phyloP scores from a whole-genome alignment of 2,888 invertebrate species.

The Pachliopta kotzebuea region DNA sequence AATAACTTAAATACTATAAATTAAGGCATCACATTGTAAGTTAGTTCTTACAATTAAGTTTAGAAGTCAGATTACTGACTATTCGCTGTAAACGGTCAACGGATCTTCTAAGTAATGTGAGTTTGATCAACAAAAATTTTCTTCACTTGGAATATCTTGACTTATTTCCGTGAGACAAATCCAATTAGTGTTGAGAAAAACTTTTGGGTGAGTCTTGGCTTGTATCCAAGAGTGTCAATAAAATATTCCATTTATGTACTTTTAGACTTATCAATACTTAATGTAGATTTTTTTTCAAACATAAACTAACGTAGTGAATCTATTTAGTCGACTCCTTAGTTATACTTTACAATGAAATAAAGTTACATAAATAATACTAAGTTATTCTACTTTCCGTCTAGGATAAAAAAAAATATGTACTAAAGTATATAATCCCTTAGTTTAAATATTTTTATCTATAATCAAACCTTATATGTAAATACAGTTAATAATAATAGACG shows the following conservation, averaged over 20 bases:
- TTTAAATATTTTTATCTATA: too few relatives aligned
- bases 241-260: conserved; percentile 42
- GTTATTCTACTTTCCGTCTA: too few relatives aligned
- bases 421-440: too few relatives aligned
- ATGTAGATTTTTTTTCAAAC: conserved; percentile 43
- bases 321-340: not conserved
- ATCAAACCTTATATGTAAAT: too few relatives aligned
- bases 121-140: not conserved
- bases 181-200: conserved; percentile 68
- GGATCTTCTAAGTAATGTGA: not conserved
- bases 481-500: too few relatives aligned
- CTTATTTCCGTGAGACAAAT: conserved; percentile 52
- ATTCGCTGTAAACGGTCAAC: not conserved
- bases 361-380: too few relatives aligned
- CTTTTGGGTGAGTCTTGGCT: conserved; percentile 65
- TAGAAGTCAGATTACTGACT: not conserved
- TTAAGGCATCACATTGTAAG: not conserved
- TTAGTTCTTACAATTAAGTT: not conserved
- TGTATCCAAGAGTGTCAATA: conserved; percentile 63
- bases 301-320: too few relatives aligned
- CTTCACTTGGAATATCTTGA: conserved; percentile 34
- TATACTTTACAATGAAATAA: too few relatives aligned
- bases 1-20: not conserved
- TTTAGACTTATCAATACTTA: conserved; percentile 51
- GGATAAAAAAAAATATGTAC: too few relatives aligned